Conservation (phyloP, 2,113 vertebrate species). For the Syngnathus typhle region DNA sequence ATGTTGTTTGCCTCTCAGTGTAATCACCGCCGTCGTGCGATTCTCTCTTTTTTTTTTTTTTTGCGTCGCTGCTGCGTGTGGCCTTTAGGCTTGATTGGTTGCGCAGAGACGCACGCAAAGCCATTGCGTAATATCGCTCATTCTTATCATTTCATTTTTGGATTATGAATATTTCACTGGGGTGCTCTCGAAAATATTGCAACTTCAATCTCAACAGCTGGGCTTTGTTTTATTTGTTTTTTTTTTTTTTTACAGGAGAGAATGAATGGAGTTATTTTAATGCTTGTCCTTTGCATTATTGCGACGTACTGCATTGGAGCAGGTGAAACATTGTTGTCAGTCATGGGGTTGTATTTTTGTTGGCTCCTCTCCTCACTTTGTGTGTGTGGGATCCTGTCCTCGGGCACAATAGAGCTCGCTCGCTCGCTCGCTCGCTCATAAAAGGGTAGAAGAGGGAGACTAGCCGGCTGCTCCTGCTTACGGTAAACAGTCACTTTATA, state of each 20-base stretch:
- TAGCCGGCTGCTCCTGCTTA: slow-evolving; percentile 86
- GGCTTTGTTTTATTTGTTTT: not conserved
- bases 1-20: slow-evolving; percentile 58
- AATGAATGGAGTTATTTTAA: slow-evolving; percentile 61
- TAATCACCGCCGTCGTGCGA: slow-evolving; percentile 48
- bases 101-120: slow-evolving; percentile 62
- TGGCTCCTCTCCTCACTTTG: slow-evolving; percentile 98
- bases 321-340: slow-evolving; percentile 99
- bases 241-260: not conserved
- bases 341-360: slow-evolving; percentile 84
- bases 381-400: slow-evolving; percentile 97
- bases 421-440: slow-evolving; percentile 82
- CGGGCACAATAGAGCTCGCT: slow-evolving; percentile 84
- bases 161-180: slow-evolving; percentile 38
- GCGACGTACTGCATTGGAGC: slow-evolving; percentile 89
- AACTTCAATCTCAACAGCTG: slow-evolving; percentile 31
- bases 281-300: slow-evolving; percentile 97
- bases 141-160: not conserved
- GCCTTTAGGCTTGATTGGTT: slow-evolving; percentile 52
- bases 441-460: slow-evolving; percentile 65
- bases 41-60: slow-evolving; percentile 16
- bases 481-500: slow-evolving; percentile 89
- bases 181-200: slow-evolving; percentile 39
- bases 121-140: slow-evolving; percentile 65
- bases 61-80: slow-evolving; percentile 4